Conservation (phyloP, 2,113 vertebrate species). For the Myrmecophaga tridactyla region DNA sequence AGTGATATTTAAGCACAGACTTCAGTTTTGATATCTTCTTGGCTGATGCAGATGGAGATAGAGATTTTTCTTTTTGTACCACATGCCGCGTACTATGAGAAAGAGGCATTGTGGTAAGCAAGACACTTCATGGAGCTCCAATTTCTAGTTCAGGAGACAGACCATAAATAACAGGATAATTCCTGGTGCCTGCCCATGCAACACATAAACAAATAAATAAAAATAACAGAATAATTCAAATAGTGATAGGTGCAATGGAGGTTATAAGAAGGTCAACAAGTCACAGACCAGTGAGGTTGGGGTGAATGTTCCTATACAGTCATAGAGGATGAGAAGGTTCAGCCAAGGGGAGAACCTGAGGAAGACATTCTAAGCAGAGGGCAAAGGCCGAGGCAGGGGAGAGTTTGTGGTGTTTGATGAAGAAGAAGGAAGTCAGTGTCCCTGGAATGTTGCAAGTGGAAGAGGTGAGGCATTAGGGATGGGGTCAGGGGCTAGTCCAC, state of each 20-base stretch:
- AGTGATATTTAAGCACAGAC: neutral
- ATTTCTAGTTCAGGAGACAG: neutral
- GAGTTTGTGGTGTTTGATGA: too few species aligned
- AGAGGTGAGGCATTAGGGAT: neutral
- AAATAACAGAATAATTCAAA: neutral
- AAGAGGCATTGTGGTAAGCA: too few species aligned
- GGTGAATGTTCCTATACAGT: neutral
- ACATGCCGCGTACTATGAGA: fast-evolving
- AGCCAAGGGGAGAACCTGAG: neutral
- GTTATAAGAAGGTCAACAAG: fast-evolving
- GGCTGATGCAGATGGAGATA: neutral
- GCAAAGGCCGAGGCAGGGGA: too few species aligned
- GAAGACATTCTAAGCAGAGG: neutral
- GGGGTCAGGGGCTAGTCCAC: neutral
- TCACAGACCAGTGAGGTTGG: too few species aligned
- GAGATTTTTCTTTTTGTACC: neutral
- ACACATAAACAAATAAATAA: too few species aligned
- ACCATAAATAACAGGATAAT: too few species aligned
- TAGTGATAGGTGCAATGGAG: fast-evolving
- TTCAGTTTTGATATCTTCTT: neutral
- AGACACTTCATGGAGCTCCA: neutral
- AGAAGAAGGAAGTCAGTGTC: neutral
- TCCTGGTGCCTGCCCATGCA: too few species aligned
- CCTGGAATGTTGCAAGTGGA: neutral
- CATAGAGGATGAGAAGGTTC: too few species aligned